Base-by-base conservation (phyloP, 2,888 invertebrate species). In the Biston stratarius region DNA sequence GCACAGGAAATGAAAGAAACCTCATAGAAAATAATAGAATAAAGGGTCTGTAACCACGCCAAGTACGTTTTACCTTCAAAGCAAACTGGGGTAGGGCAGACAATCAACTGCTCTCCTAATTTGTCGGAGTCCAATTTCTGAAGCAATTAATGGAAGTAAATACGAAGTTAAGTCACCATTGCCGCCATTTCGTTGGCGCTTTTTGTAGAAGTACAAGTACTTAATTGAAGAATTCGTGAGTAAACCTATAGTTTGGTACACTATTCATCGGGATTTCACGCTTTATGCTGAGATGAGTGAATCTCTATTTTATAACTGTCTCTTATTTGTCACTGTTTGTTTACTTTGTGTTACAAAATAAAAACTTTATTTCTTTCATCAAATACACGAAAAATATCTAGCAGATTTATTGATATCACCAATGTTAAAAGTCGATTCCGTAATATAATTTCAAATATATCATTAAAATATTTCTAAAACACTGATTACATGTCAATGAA, bases 71-170 rank as follows among this genome's bases (percentile, higher is more conserved):
- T 53, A 38, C 58, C 48, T 38, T 15, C 49, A 60, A 67, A 63
- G 62, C 49, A 67, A 67, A 67, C 63, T 36, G n/a, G 40, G 67
- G 67, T 14, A 49, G 55, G 62, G 62, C 45, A 49, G 55, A 59
- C 59, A 59, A 63, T 63, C 56, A 63, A 62, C 67, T 36, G 47
- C 42, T 52, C 49, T 38, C 47, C 24, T 59, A 44, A 67, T 55
- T 55, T 59, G 55, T 55, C 40, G 59, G 62, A 42, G 34, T 55
- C 67, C 67, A 59, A 55, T 67, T 67, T 63, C 67, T 53, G 48
- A 48, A 55, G 44, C 67, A 63, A 67, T 63, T 67, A 67, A 59
- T 45, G 48, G 58, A 34, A 63, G 67, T 67, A 63, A 67, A 67
- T 67, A 67, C 63, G 55, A 44, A 55, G 61, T 53, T 42, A 49